Evolutionary conservation across 2,888 invertebrate genomes (phyloP), one percentile per base, ranked within the genome.

Genomic region (Drosophila rubida): DNA sequence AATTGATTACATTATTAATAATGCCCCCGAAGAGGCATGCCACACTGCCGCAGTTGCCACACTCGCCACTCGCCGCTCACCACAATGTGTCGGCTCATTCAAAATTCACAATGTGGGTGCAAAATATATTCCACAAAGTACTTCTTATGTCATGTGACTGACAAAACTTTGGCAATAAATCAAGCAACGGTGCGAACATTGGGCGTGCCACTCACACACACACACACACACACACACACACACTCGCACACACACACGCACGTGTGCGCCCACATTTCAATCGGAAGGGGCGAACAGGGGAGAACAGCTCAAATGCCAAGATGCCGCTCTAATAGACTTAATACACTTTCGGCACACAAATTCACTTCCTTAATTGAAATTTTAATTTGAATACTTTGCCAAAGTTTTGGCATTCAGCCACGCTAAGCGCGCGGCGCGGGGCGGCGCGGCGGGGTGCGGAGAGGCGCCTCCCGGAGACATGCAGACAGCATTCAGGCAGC

Each of bases 361-460:
- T 86, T 83, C 85, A 86, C 87, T 87, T 85, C 80, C 86, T 79
- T 86, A 86, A 86, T 86, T 86, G 87, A 87, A 86, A 86, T 87
- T 86, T 86, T 86, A 87, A 86, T 86, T 87, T 87, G 86, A 86
- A 86, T 86, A 86, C 87, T 86, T 86, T 87, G 75, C 73, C 71
- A 86, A 87, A 87, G 85, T 86, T 85, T 86, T 85, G 81, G 81
- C 81, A 81, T 78, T 70, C 81, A 81, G 81, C 81, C 80, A 78
- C 53, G 14, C 46, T 53, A 35, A 45, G 60, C 23, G 50, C 35
- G 39, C 23, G 50, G 14, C 23, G 50, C 16, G 32, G 32, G 4
- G 4, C 41, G n/a, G 19, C 7, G 27, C 8, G n/a, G 11, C 7
- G 7, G 6, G n/a, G 22, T 8, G 27, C 37, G 30, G 37, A 2